A percentile compares a stretch with the other conserved stretches of the same genome.
phyloP scores from a whole-genome alignment of 2,888 invertebrate species.

The Hermaeophaga mercurialis region DNA sequence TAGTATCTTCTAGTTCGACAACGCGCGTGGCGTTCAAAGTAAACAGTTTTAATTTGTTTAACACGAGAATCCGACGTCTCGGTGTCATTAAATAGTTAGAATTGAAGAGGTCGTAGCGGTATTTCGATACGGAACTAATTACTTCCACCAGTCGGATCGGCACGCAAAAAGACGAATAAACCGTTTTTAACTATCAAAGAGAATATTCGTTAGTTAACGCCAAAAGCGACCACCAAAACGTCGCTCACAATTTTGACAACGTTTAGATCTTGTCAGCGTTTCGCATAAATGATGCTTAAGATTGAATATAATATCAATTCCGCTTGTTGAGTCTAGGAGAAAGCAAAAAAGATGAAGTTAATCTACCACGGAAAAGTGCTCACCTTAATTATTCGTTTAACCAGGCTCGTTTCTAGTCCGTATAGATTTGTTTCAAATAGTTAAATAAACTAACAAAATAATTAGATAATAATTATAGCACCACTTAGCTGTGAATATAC shows the following conservation, averaged over 20 bases:
- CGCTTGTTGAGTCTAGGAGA: neutral
- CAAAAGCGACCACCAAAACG: neutral
- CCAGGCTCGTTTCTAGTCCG: no score
- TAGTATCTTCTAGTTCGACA: neutral
- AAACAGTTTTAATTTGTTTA: slow-evolving; percentile 1
- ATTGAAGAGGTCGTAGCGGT: slow-evolving; percentile 25
- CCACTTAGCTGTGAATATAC: no score
- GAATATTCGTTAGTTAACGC: neutral
- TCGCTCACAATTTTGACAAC: neutral
- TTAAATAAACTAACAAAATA: no score
- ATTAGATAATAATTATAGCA: no score
- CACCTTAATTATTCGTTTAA: neutral
- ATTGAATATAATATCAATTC: neutral
- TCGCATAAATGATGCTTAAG: neutral
- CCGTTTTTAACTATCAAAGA: slow-evolving; percentile 4
- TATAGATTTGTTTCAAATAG: no score
- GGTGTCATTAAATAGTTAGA: slow-evolving; percentile 17
- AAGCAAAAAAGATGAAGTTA: neutral
- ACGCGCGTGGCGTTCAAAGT: neutral
- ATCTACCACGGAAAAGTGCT: neutral
- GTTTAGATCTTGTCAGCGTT: neutral
- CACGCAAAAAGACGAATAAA: slow-evolving; percentile 4
- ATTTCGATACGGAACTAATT: slow-evolving; percentile 31
- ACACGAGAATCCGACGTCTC: neutral
- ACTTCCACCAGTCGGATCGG: neutral